A percentile compares a stretch with the other conserved stretches of the same genome.
phyloP scores from a whole-genome alignment of 2,888 invertebrate species.

The Elegia similella region DNA sequence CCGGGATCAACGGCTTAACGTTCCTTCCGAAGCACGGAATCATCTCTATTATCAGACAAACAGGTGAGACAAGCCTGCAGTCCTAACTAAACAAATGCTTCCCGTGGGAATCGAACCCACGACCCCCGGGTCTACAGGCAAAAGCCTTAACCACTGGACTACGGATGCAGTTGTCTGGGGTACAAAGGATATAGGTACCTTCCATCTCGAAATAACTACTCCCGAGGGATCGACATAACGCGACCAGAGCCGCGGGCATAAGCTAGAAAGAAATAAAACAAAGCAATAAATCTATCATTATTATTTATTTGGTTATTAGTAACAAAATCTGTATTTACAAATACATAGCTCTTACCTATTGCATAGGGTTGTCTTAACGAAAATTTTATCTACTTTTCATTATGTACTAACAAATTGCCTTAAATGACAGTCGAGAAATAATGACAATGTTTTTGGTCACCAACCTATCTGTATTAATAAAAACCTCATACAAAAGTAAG shows the following conservation, averaged over 20 bases:
- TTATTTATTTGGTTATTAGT: slow-evolving; percentile 70
- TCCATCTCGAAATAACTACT: too few species aligned
- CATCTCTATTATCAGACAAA: too few species aligned
- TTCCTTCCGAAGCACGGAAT: too few species aligned
- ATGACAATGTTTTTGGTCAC: background rate
- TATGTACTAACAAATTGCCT: slow-evolving; percentile 1
- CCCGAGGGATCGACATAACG: too few species aligned
- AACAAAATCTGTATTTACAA: slow-evolving; percentile 71
- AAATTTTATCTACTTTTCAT: slow-evolving; percentile 26
- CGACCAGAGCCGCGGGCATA: background rate
- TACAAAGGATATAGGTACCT: too few species aligned
- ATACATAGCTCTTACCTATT: slow-evolving; percentile 53
- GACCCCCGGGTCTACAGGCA: too few species aligned
- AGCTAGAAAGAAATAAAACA: slow-evolving; percentile 33
- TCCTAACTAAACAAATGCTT: too few species aligned
- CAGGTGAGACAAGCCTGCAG: too few species aligned
- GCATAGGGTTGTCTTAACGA: slow-evolving; percentile 40
- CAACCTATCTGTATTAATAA: background rate
- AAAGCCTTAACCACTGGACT: too few species aligned
- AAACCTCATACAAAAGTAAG: slow-evolving; percentile 4
- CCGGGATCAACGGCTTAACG: too few species aligned
- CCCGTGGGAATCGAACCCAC: too few species aligned
- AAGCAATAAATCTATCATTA: slow-evolving; percentile 41
- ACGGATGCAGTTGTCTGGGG: too few species aligned
- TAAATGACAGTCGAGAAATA: background rate